Percentiles rank a stretch among this genome's conserved stretches.
Conservation (phyloP, 64 coral and sea anemone species). For the Trachythela sp. region DNA sequence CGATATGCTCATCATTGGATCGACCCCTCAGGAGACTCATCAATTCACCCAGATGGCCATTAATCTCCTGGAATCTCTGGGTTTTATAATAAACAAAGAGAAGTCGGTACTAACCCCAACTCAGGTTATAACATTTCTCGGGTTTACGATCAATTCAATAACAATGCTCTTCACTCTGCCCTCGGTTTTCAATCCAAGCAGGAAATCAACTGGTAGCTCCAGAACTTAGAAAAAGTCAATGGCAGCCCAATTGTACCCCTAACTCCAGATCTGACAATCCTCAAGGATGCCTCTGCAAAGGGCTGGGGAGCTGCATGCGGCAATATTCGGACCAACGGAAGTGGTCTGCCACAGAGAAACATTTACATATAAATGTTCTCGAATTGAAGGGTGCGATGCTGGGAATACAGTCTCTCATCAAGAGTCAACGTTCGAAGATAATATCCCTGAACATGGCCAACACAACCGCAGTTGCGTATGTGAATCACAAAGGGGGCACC, state of each 20-base stretch:
- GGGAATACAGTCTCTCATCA: neutral
- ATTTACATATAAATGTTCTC: neutral
- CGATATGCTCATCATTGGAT: conserved; percentile 25
- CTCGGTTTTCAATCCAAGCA: neutral
- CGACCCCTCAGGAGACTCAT: neutral
- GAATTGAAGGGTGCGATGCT: conserved; percentile 27
- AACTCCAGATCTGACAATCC: conserved; percentile 23
- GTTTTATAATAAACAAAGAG: neutral
- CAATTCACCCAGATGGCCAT: conserved; percentile 14
- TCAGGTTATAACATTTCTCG: neutral
- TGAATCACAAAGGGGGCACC: neutral
- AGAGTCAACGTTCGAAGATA: neutral
- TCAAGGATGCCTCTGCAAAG: conserved; percentile 12
- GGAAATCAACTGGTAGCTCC: conserved; percentile 9
- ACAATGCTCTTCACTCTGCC: conserved; percentile 25
- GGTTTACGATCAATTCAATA: neutral
- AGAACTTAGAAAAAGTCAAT: neutral
- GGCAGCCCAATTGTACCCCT: conserved; percentile 31
- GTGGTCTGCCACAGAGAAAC: neutral
- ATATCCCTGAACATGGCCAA: conserved; percentile 25
- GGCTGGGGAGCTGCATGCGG: neutral
- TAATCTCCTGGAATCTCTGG: neutral
- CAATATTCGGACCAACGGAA: neutral
- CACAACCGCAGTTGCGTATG: conserved; percentile 6
- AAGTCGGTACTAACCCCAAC: neutral